A percentile compares a stretch with the other conserved stretches of the same genome.
Conservation (phyloP, 2,797 vertebrate species). For the Distichodus sexfasciatus region DNA sequence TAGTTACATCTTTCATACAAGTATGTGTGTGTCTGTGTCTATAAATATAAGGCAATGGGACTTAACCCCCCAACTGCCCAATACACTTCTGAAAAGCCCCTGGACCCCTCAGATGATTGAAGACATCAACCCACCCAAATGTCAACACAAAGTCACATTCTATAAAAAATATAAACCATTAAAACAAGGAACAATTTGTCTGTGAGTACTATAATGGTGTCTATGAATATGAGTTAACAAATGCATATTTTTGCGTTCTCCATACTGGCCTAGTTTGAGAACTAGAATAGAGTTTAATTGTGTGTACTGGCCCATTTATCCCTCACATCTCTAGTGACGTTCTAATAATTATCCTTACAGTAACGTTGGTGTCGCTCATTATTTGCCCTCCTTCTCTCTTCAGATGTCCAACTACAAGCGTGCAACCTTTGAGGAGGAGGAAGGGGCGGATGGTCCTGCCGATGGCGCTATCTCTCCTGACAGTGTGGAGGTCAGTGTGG, state of each 20-base stretch:
- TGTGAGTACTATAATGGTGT: too few relatives aligned
- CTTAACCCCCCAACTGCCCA: too few relatives aligned
- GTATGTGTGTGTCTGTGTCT: too few relatives aligned
- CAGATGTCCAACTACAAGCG: slow-evolving; percentile 96
- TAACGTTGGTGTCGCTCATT: background rate
- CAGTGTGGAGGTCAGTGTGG: slow-evolving; percentile 81
- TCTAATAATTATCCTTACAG: background rate
- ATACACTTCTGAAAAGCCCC: too few relatives aligned
- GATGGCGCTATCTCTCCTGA: slow-evolving; percentile 83
- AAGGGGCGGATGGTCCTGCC: slow-evolving; percentile 71
- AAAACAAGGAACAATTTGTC: background rate
- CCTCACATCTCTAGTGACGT: background rate
- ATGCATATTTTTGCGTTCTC: background rate
- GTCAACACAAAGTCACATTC: too few relatives aligned
- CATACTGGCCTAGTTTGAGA: background rate
- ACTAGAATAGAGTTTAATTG: background rate
- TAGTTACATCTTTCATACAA: too few relatives aligned
- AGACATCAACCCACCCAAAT: too few relatives aligned
- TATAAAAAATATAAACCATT: too few relatives aligned
- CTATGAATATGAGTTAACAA: too few relatives aligned
- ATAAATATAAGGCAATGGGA: too few relatives aligned
- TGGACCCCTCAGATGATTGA: too few relatives aligned
- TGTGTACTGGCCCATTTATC: background rate
- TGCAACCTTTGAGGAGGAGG: slow-evolving; percentile 90
- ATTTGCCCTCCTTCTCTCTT: slow-evolving; percentile 17